These are phyloP conservation scores for Dolichopus griseipennis DNA, from an alignment of 2,888 invertebrate genomes.

Conservation along the genomic window DNA sequence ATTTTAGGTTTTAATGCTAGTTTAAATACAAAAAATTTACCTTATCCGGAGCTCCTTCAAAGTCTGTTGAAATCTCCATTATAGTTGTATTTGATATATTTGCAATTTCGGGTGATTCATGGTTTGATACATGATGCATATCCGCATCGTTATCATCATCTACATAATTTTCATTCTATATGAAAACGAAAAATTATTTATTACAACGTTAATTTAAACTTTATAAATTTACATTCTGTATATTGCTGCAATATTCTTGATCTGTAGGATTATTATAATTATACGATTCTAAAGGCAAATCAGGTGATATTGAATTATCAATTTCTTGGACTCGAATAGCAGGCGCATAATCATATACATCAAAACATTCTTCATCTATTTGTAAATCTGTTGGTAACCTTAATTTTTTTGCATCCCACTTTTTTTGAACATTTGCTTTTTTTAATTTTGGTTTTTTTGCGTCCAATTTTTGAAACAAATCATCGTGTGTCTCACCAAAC, in stretches of 20 bases:
- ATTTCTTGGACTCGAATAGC: constrained; percentile 29
- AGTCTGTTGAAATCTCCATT: constrained; percentile 47
- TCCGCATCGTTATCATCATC: constrained; percentile 41
- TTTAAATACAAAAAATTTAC: constrained; percentile 21
- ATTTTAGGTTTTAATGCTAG: background rate
- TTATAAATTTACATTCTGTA: constrained; percentile 24
- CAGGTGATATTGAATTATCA: constrained; percentile 18
- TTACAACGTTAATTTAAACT: constrained; percentile 8
- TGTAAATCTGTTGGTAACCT: constrained; percentile 37
- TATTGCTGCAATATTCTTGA: constrained; percentile 46
- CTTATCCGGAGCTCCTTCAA: constrained; percentile 57
- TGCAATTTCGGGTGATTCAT: constrained; percentile 26
- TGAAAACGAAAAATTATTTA: background rate
- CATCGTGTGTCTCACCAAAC: constrained; percentile 33
- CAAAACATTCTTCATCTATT: constrained; percentile 32
- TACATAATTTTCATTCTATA: constrained; percentile 12
- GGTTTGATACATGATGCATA: constrained; percentile 30
- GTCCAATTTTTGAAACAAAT: constrained; percentile 31
- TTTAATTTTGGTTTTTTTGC: constrained; percentile 31
- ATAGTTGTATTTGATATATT: constrained; percentile 31
- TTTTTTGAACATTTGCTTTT: constrained; percentile 37
- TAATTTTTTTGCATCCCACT: constrained; percentile 41
- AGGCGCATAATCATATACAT: constrained; percentile 32
- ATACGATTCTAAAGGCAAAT: constrained; percentile 32
- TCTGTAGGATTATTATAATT: constrained; percentile 51